A percentile compares a stretch with the other conserved stretches of the same genome.
Evolutionary conservation across 2,113 vertebrate species (phyloP).

Genomic region (Gambusia affinis): DNA sequence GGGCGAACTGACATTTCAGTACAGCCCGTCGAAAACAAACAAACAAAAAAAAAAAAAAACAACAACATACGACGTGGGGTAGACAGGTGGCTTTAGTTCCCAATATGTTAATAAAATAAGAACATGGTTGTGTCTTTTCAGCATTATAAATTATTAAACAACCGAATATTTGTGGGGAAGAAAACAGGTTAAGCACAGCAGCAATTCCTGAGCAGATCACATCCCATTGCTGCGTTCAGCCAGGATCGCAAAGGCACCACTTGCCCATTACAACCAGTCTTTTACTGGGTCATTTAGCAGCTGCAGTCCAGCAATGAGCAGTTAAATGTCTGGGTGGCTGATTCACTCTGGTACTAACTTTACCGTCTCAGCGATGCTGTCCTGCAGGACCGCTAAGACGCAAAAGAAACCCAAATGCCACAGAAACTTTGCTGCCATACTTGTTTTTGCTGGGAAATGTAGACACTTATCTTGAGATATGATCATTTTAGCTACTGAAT

Average conservation of each 20-base stretch:
- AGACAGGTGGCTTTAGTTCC: too few species aligned
- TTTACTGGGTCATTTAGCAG: constrained; percentile 56
- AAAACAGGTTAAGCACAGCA: constrained; percentile 12
- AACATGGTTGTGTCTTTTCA: too few species aligned
- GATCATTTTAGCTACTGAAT: neutral
- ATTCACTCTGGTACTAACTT: constrained; percentile 25
- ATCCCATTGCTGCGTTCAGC: constrained; percentile 13
- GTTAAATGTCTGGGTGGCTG: constrained; percentile 38
- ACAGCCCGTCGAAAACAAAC: too few species aligned
- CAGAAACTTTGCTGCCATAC: neutral
- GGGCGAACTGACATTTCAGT: too few species aligned
- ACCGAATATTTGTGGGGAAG: neutral
- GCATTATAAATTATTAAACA: neutral
- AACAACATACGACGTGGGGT: too few species aligned
- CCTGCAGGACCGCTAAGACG: neutral
- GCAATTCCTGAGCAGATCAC: neutral
- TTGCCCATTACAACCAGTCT: constrained; percentile 31
- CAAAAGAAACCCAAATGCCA: neutral
- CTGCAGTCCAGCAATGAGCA: constrained; percentile 37
- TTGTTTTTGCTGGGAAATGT: neutral
- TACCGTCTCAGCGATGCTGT: constrained; percentile 4
- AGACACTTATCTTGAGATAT: neutral
- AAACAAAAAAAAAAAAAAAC: too few species aligned
- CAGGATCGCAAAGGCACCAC: constrained; percentile 19
- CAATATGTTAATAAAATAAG: too few species aligned